These are phyloP conservation scores for Matsumurasca onukii DNA, from an alignment of 1,140 invertebrate species.

Conservation along the genomic window DNA sequence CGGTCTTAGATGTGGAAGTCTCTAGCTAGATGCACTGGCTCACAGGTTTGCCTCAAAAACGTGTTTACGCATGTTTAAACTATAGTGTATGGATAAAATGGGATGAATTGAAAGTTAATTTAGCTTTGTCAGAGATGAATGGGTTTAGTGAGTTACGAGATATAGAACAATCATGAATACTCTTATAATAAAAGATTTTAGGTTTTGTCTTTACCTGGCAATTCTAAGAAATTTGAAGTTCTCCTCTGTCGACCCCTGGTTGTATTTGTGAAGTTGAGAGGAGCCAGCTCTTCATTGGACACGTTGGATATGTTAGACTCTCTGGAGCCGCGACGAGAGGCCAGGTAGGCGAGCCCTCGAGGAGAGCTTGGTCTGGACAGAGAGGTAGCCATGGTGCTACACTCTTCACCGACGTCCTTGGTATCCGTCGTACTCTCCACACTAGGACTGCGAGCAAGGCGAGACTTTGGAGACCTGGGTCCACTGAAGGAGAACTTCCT, in stretches of 20 bases:
- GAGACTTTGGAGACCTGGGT: conserved; percentile 10
- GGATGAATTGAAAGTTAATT: too few relatives aligned
- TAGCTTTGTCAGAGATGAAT: too few relatives aligned
- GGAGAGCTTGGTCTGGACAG: conserved; percentile 33
- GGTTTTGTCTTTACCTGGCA: conserved; percentile 66
- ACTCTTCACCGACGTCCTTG: neutral
- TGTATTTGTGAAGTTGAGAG: conserved; percentile 72
- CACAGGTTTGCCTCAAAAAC: too few relatives aligned
- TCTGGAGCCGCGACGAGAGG: conserved; percentile 67
- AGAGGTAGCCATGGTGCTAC: conserved; percentile 25
- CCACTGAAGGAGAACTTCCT: conserved; percentile 27
- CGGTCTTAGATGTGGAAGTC: too few relatives aligned
- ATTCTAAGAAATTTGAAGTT: conserved; percentile 83
- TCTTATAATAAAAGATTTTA: too few relatives aligned
- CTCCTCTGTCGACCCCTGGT: conserved; percentile 70
- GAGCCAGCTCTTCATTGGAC: conserved; percentile 73
- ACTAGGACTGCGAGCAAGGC: too few relatives aligned
- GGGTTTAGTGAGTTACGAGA: too few relatives aligned
- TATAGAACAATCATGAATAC: too few relatives aligned
- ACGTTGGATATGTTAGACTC: conserved; percentile 64
- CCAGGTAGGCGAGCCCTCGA: conserved; percentile 60
- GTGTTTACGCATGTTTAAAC: too few relatives aligned
- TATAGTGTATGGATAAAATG: too few relatives aligned
- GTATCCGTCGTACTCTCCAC: neutral
- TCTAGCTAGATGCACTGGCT: too few relatives aligned